phyloP scores from a whole-genome alignment of 2,888 invertebrate genomes.

The Calephelis perditalis region DNA sequence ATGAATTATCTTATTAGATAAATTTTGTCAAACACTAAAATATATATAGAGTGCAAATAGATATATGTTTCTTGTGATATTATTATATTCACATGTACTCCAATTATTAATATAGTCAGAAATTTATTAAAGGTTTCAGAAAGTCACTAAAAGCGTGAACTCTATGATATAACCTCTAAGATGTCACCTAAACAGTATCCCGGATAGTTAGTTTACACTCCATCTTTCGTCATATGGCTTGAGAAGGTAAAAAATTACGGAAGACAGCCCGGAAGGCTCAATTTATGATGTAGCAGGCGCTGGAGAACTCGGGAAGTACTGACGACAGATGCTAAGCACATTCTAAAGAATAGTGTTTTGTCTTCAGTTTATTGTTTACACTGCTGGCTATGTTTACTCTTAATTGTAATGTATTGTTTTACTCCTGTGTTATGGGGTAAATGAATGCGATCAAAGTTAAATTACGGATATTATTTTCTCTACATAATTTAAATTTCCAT shows the following conservation, averaged over 20 bases:
- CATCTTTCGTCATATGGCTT: constrained; percentile 69
- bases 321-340: constrained; percentile 73
- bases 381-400: constrained; percentile 40
- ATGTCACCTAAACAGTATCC: constrained; percentile 47
- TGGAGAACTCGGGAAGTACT: constrained; percentile 55
- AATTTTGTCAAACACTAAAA: too few relatives aligned
- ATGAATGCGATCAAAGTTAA: not conserved
- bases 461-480: not conserved
- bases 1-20: too few relatives aligned
- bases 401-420: constrained; percentile 47
- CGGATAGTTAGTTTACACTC: constrained; percentile 68
- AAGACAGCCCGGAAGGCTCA: constrained; percentile 70
- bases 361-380: constrained; percentile 51
- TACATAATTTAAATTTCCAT: too few relatives aligned
- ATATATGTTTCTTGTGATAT: too few relatives aligned
- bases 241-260: constrained; percentile 66
- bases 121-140: too few relatives aligned
- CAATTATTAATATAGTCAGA: too few relatives aligned
- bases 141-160: too few relatives aligned
- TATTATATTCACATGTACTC: too few relatives aligned
- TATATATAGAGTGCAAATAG: too few relatives aligned
- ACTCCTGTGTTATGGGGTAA: constrained; percentile 30
- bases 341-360: constrained; percentile 53
- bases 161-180: not conserved
- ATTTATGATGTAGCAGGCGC: constrained; percentile 70